Base-by-base conservation (phyloP, 2,888 invertebrate species). In the Dendrolimus pini region DNA sequence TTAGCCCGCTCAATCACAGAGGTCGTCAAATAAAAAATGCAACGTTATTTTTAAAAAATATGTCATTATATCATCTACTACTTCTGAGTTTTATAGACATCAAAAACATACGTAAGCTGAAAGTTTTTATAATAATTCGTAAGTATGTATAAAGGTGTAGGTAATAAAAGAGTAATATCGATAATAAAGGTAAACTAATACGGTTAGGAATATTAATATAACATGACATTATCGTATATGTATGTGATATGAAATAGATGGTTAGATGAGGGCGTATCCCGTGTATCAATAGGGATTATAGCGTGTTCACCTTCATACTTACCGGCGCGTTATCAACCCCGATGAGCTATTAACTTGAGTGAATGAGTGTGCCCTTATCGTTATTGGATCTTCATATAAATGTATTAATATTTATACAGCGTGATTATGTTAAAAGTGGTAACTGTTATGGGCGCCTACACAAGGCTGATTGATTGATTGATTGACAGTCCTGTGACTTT, bases 291-390 rank as follows among this genome's bases (percentile, higher is more conserved):
- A 58, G 59, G 60, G 58, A 10, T 52, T 53, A 59, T 58, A 10
- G 61, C 59, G 57, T 58, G 69, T 54, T 55, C 60, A 54, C 58
- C 55, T 14, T 55, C 55, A 58, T 56, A 30, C 30, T 57, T 54
- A 55, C 58, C 30, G 55, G 56, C 58, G 54, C 55, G 62, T 57
- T 58, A 55, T 58, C 61, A 64, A 57, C 54, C 55, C 41, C 58
- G 58, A 62, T 55, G 55, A 60, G 60, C 63, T 59, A 62, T 68
- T 60, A 62, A 64, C 58, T 61, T 56, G 52, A 57, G 57, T 57
- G 41, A 47, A 30, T 14, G 54, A 55, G 54, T 56, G 9, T 10
- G 47, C 47, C 9, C 47, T 47, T 47, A 47, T 12, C 47, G 47
- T 6, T 12, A 2, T 12, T 9, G 12, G 9, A 47, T 47, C 9